Conservation (phyloP, 2,113 vertebrate species). For the Engystomops pustulosus region DNA sequence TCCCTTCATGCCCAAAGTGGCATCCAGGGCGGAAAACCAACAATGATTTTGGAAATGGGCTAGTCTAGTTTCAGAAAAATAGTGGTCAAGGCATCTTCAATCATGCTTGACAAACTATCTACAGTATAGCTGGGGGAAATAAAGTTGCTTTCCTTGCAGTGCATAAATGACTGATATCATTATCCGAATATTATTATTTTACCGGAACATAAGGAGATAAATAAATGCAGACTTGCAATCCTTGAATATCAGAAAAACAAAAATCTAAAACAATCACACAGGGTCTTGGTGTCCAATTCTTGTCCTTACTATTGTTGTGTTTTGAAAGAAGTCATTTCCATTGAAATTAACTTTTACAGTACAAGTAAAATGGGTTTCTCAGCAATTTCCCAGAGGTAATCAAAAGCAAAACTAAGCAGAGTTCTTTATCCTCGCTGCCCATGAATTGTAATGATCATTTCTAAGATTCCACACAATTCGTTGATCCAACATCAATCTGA, state of each 20-base stretch:
- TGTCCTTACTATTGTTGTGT: constrained; percentile 27
- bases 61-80: too few species aligned
- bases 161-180: neutral
- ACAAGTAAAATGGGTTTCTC: constrained; percentile 43
- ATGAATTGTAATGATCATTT: constrained; percentile 49
- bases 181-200: neutral
- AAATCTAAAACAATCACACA: neutral
- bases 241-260: neutral
- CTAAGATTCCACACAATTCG: constrained; percentile 19
- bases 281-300: neutral
- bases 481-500: constrained; percentile 33
- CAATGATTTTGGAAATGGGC: too few species aligned
- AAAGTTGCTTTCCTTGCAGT: too few species aligned
- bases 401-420: constrained; percentile 46
- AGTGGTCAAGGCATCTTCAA: neutral
- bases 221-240: neutral
- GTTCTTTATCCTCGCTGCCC: constrained; percentile 25
- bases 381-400: constrained; percentile 52
- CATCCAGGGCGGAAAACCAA: too few species aligned
- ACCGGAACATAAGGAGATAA: neutral
- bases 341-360: constrained; percentile 46
- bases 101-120: neutral
- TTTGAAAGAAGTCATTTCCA: constrained; percentile 48
- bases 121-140: too few species aligned
- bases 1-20: too few species aligned